Evolutionary conservation across 1,140 invertebrate genomes (phyloP).

Genomic region (Nomia melanderi): DNA sequence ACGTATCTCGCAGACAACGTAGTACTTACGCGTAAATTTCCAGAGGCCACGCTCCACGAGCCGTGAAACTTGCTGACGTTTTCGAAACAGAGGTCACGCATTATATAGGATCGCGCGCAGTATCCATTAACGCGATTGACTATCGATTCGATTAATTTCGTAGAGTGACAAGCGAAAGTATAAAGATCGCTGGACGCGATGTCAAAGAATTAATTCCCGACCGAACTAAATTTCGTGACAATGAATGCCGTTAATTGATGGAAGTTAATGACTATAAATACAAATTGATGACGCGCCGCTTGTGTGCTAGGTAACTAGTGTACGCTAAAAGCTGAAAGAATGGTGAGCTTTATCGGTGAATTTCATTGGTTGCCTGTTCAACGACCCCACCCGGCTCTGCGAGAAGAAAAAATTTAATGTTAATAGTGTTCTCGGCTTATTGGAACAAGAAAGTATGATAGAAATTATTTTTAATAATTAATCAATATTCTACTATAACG

Average conservation of each 20-base stretch:
- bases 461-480: too few relatives aligned
- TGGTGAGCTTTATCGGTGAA: too few relatives aligned
- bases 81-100: not conserved
- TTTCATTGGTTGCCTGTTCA: not conserved
- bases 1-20: not conserved
- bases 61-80: not conserved
- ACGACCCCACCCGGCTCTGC: slow-evolving; percentile 63
- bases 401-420: slow-evolving; percentile 22
- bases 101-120: too few relatives aligned
- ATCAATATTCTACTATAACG: too few relatives aligned
- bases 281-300: not conserved
- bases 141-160: not conserved
- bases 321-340: too few relatives aligned
- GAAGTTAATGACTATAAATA: too few relatives aligned
- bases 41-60: too few relatives aligned
- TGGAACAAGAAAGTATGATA: too few relatives aligned
- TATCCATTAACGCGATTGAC: not conserved
- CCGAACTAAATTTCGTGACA: too few relatives aligned
- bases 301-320: too few relatives aligned
- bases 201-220: not conserved
- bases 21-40: not conserved
- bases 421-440: too few relatives aligned
- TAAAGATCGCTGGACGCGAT: not conserved
- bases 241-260: not conserved
- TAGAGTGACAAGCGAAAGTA: not conserved